phyloP scores from a whole-genome alignment of 1,140 invertebrate species.

The Sinonovacula constricta region DNA sequence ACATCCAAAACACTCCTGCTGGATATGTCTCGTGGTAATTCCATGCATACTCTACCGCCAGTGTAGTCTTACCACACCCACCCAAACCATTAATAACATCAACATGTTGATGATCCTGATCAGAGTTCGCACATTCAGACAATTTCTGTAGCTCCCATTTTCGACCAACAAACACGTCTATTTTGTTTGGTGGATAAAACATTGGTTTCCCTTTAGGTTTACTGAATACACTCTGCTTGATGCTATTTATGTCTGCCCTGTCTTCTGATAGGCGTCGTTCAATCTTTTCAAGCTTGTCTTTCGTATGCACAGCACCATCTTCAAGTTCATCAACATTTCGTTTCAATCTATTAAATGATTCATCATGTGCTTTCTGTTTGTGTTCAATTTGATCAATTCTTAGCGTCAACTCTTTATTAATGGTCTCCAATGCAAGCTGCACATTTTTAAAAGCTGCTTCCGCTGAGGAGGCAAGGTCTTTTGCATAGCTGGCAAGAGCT shows the following conservation, averaged over 20 bases:
- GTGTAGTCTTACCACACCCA: conserved; percentile 31
- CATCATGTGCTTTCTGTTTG: background rate
- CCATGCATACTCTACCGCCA: conserved; percentile 47
- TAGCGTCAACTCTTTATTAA: background rate
- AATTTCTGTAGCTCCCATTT: too few species aligned
- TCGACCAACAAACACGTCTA: conserved; percentile 21
- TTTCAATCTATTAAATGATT: background rate
- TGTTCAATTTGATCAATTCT: background rate
- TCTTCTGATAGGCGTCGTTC: background rate
- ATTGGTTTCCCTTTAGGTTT: conserved; percentile 13
- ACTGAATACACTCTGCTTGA: background rate
- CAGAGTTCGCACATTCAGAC: background rate
- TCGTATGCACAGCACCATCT: background rate
- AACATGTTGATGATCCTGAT: too few species aligned
- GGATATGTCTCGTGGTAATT: conserved; percentile 17
- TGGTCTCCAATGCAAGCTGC: background rate
- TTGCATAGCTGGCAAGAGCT: conserved; percentile 7
- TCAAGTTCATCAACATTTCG: background rate
- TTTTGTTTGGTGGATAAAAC: conserved; percentile 37
- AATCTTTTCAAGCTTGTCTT: background rate
- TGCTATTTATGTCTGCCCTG: background rate
- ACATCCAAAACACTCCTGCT: conserved; percentile 33
- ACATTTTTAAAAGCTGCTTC: conserved; percentile 1
- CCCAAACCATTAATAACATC: conserved; percentile 15
- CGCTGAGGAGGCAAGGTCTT: background rate